phyloP scores from a whole-genome alignment of 35 echinoderm and acorn worm species.

The Heliocidaris erythrogramma region DNA sequence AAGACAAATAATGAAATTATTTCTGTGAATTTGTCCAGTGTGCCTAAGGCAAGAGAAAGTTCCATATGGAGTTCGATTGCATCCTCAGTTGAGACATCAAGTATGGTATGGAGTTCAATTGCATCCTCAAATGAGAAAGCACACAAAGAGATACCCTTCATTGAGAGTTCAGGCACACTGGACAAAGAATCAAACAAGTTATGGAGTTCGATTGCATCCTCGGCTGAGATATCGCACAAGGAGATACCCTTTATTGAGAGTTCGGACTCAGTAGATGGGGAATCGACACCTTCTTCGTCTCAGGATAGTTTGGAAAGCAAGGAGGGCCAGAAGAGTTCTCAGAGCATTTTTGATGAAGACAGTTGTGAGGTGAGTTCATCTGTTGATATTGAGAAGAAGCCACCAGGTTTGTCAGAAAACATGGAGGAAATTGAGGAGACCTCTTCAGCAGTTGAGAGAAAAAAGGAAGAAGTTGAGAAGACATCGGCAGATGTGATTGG shows the following conservation, averaged over 20 bases:
- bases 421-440: not conserved
- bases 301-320: not conserved
- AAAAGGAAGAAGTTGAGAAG: not conserved
- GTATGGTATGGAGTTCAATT: not conserved
- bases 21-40: not conserved
- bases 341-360: not conserved
- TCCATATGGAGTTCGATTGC: not conserved
- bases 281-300: slow-evolving; percentile 1
- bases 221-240: not conserved
- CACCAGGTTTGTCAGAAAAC: not conserved
- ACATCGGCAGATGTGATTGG: not conserved
- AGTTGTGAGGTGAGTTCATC: not conserved
- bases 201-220: not conserved
- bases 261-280: not conserved
- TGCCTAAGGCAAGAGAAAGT: not conserved
- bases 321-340: not conserved
- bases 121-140: not conserved
- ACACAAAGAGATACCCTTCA: not conserved
- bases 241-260: not conserved
- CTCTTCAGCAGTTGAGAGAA: not conserved
- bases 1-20: not conserved
- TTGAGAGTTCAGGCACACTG: not conserved
- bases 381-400: not conserved
- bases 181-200: not conserved
- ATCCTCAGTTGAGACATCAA: not conserved